Base-by-base conservation (phyloP, 2,797 vertebrate species). In the Rhabdomys pumilio region DNA sequence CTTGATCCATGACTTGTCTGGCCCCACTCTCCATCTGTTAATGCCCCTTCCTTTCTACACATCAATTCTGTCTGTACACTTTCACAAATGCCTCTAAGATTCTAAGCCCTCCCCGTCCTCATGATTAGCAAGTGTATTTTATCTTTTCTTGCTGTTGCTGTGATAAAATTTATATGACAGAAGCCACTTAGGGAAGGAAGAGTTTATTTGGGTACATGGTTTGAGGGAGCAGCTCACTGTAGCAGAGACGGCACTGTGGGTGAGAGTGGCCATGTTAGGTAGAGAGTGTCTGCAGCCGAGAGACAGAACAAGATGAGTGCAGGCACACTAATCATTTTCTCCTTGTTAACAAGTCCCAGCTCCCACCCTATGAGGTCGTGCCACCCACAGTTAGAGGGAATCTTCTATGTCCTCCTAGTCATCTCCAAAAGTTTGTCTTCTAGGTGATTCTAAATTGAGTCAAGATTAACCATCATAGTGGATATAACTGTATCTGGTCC, bases 281-380 rank as follows among this genome's bases (percentile, higher is more conserved):
- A 34, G 17, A 4, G 24, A 26, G n/a, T 10, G 26, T 75, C 69
- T 57, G n/a, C 53, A 47, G 38, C 41, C 55, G 59, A 57, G 55
- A 61, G 73, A 57, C 53, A 76, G 29, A n/a, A 13, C 6, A 19
- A 47, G 38, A 20, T 41, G 53, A 75, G 31, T 20, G 69, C 6
- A 9, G 55, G 26, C 41, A 20, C 26, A 6, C n/a, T 29, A 31
- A 55, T 59, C 69, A 20, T 29, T 12, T 8, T 75, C 24, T 89
- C 86, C 86, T 75, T 89, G 20, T 12, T 44, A 75, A 75, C 50
- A 57, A 47, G 38, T 31, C 26, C 38, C 19, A n/a, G 19, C 10
- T 22, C 22, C 59, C 9, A 13, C 3, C 26, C 14, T 0, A 0
- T 7, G 24, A 57, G n/a, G 57, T 20, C 10, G 11, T 31, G 24